Base-by-base conservation (phyloP, 1,140 invertebrate species). In the Callitettix versicolor region DNA sequence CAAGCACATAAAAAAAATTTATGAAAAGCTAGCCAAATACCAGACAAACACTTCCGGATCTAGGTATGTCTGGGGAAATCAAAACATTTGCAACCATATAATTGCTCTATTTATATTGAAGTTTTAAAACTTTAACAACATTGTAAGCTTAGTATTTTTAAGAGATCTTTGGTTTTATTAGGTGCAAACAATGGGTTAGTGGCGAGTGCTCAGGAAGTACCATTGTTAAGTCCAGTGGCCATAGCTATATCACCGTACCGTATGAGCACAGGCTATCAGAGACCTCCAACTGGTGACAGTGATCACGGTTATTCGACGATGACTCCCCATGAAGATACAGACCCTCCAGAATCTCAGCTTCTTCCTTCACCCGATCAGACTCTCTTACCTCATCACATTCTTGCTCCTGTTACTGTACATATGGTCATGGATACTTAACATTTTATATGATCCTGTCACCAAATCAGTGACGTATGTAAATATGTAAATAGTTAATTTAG, bases 261-360 rank as follows among this genome's bases (percentile, higher is more conserved):
- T 42, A 82, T 94, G 40, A 82, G 88, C 12, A 87, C 88, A 0
- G 76, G 75, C 38, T 92, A 93, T 64, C 76, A 87, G 30, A 74
- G 89, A 41, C 84, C 86, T 18, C 81, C 84, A 15, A 81, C 84
- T 7, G 86, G 85, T 4, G 90, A 92, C 61, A 92, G 88, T 26
- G 92, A 95, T 72, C 89, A 94, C 67, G 92, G 92, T 2, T 95
- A 95, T 67, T 93, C 89, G 15, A 95, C 91, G 0, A 95, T 95
- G 91, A 94, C 90, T 0, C 89, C 88, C 1, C 86, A 92, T 61
- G 88, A 91, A 60, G 91, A 95, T 65, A 81, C 80, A 2, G 88
- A 91, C 64, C 83, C 86, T 59, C 79, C 84, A 43, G 84, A 83
- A 7, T 85, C 88, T 58, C 82, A 82, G 56, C 69, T 68, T 68